Percentiles rank a stretch among this genome's conserved stretches.
Conservation (phyloP, 2,113 vertebrate genomes). For the Onychorhynchus coronatus region DNA sequence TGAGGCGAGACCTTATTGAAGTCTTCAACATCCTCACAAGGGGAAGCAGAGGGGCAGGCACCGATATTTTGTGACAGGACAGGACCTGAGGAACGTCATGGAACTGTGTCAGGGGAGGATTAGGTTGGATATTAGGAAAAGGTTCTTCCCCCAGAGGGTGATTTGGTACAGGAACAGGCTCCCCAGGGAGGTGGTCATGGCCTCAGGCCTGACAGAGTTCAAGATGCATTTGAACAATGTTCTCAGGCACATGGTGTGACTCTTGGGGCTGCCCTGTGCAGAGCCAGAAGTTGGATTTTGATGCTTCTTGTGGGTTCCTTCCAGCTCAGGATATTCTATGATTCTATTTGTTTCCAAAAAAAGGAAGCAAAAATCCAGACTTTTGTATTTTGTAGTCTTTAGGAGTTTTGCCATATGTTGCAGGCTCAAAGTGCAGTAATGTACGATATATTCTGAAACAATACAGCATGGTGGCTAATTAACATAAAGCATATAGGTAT, state of each 20-base stretch:
- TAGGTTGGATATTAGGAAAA: neutral
- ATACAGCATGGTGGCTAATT: neutral
- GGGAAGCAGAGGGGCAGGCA: neutral
- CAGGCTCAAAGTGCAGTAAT: neutral
- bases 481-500: neutral
- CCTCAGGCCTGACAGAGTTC: neutral
- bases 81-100: neutral
- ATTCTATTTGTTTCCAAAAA: neutral
- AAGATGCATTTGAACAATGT: neutral
- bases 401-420: neutral
- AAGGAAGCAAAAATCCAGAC: neutral
- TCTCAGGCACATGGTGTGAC: neutral
- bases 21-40: rapidly evolving
- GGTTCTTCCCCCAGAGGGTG: neutral
- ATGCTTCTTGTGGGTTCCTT: neutral
- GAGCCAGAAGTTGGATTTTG: neutral
- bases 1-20: neutral
- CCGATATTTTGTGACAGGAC: neutral
- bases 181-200: too few species aligned
- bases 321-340: neutral
- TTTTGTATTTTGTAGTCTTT: neutral
- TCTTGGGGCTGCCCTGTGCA: neutral
- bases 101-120: neutral
- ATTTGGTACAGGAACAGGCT: neutral
- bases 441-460: neutral